phyloP scores from a whole-genome alignment of 1,140 invertebrate species.

The Drosophila kanapiae region DNA sequence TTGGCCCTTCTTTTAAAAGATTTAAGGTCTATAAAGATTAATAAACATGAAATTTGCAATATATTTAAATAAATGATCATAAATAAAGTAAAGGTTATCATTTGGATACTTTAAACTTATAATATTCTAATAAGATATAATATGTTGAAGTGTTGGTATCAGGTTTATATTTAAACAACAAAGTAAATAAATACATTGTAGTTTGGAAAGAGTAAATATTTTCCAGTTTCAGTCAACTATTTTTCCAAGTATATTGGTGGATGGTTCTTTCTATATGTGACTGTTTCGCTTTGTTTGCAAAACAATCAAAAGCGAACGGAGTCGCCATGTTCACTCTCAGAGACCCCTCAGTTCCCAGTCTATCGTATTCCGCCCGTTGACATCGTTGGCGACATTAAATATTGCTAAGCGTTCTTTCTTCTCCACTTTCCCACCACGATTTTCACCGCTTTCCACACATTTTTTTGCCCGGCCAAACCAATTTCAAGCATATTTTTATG shows the following conservation, averaged over 20 bases:
- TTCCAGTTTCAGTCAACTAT: neutral
- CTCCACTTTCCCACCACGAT: constrained; percentile 21
- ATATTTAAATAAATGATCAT: too few species aligned
- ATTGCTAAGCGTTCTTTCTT: constrained; percentile 65
- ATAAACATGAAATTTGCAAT: too few species aligned
- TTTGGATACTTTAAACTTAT: too few species aligned
- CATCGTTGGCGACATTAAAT: constrained; percentile 77
- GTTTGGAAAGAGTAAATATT: neutral
- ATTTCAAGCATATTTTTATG: constrained; percentile 82
- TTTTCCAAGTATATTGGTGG: constrained; percentile 11
- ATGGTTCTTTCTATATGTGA: constrained; percentile 28
- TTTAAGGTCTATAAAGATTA: too few species aligned
- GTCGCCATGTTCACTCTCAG: constrained; percentile 37
- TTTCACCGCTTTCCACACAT: constrained; percentile 19
- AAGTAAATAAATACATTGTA: too few species aligned
- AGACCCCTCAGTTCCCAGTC: neutral
- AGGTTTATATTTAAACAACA: too few species aligned
- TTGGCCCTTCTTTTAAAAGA: too few species aligned
- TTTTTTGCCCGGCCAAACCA: constrained; percentile 63
- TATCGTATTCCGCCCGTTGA: constrained; percentile 29
- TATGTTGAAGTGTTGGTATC: too few species aligned
- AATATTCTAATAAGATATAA: too few species aligned
- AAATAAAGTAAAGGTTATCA: too few species aligned
- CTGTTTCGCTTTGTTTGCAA: constrained; percentile 80
- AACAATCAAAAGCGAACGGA: constrained; percentile 74